phyloP scores from a whole-genome alignment of 2,113 vertebrate species.

The Notothenia coriiceps region DNA sequence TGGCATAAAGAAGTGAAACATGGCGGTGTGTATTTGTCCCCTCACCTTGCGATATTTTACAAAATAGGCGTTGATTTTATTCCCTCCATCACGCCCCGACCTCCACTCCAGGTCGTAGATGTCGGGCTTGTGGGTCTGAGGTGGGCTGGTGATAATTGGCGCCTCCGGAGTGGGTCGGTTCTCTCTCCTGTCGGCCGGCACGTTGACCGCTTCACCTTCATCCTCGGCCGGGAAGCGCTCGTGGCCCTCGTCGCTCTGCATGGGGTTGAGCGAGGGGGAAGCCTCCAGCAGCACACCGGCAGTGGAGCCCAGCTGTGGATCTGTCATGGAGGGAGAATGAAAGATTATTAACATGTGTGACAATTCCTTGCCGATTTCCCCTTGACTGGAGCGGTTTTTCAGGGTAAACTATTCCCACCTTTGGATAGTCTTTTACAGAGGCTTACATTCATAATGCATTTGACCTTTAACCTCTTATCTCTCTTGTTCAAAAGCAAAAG shows the following conservation, averaged over 20 bases:
- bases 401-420: too few species aligned
- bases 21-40: not conserved
- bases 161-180: slow-evolving; percentile 88
- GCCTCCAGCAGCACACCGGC: slow-evolving; percentile 34
- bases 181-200: slow-evolving; percentile 53
- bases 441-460: too few species aligned
- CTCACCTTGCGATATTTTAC: slow-evolving; percentile 97
- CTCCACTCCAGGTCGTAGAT: slow-evolving; percentile 92
- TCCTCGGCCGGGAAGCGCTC: slow-evolving; percentile 61
- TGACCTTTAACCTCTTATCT: too few species aligned
- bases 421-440: too few species aligned
- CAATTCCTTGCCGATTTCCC: not conserved
- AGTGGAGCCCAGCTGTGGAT: slow-evolving; percentile 68
- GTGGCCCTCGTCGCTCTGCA: slow-evolving; percentile 84
- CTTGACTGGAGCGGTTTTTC: too few species aligned
- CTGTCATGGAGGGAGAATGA: slow-evolving; percentile 60
- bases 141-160: slow-evolving; percentile 96
- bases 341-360: not conserved
- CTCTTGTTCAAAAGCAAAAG: too few species aligned
- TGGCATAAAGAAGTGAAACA: not conserved
- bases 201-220: slow-evolving; percentile 19
- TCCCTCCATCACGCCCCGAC: slow-evolving; percentile 89
- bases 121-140: slow-evolving; percentile 91
- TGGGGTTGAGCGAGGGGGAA: slow-evolving; percentile 65
- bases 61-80: slow-evolving; percentile 93